These are phyloP conservation scores for Astropecten irregularis DNA, from an alignment of 53 echinoderm and acorn worm species.

Conservation along the genomic window DNA sequence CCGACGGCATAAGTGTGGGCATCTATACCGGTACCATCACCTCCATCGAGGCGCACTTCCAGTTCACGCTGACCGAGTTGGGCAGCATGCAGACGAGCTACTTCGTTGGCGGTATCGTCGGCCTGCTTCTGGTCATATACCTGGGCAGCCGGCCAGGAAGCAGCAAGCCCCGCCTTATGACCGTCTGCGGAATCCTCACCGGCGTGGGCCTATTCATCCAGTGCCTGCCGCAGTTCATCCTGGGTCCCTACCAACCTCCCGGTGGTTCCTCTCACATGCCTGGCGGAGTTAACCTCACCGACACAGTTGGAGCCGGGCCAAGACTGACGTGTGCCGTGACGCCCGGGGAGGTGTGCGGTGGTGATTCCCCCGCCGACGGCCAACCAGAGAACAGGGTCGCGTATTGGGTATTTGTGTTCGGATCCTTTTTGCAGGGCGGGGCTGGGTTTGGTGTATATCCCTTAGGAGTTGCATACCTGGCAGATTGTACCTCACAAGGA, in stretches of 20 bases:
- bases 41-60: constrained; percentile 13
- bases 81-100: background rate
- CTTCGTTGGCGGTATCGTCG: background rate
- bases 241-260: too few species aligned
- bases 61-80: constrained; percentile 9
- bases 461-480: background rate
- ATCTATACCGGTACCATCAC: background rate
- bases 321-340: background rate
- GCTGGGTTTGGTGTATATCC: background rate
- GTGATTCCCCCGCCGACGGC: too few species aligned
- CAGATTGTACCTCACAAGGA: background rate
- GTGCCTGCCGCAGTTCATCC: too few species aligned
- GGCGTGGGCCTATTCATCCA: too few species aligned
- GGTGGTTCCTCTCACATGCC: too few species aligned
- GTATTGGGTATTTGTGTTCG: background rate
- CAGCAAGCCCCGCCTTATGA: background rate
- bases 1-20: too few species aligned
- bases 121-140: background rate
- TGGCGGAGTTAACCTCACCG: too few species aligned
- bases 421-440: background rate
- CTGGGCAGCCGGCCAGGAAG: too few species aligned
- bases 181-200: background rate
- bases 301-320: background rate
- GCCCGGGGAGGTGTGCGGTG: background rate
- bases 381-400: too few species aligned